These are phyloP conservation scores for Phragmatobia fuliginosa DNA, from an alignment of 2,888 invertebrate genomes.

Conservation along the genomic window DNA sequence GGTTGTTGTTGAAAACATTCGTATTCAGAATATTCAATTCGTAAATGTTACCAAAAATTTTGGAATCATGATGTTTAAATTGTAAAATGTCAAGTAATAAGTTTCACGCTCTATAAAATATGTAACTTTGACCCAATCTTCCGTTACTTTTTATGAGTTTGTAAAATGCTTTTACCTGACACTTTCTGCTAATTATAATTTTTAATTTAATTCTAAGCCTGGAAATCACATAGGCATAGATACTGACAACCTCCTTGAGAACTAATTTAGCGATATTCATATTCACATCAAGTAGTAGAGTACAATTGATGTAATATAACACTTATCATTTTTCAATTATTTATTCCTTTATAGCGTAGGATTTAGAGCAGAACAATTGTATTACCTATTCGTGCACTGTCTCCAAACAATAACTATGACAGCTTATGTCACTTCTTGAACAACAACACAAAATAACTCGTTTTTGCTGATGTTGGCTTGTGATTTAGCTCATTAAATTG, in stretches of 20 bases:
- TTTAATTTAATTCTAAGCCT: background rate
- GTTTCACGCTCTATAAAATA: background rate
- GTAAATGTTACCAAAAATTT: background rate
- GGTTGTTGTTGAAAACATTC: too few relatives aligned
- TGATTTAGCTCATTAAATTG: background rate
- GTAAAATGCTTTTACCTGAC: background rate
- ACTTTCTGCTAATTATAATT: background rate
- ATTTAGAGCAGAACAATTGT: background rate
- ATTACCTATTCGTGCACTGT: background rate
- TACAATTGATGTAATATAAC: too few relatives aligned
- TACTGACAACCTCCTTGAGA: background rate
- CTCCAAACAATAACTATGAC: background rate
- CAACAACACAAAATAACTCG: background rate
- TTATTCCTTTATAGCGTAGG: background rate
- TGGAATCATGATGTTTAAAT: background rate
- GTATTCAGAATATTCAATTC: background rate
- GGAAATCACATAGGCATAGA: background rate
- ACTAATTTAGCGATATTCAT: background rate
- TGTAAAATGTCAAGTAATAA: background rate
- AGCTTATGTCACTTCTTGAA: background rate
- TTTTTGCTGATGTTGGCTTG: background rate
- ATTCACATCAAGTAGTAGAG: background rate
- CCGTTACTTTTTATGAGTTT: background rate
- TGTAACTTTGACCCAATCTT: background rate
- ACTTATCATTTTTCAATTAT: background rate